These are phyloP conservation scores for Xestia rhomboidea DNA, from an alignment of 2,888 invertebrate species.

Conservation along the genomic window DNA sequence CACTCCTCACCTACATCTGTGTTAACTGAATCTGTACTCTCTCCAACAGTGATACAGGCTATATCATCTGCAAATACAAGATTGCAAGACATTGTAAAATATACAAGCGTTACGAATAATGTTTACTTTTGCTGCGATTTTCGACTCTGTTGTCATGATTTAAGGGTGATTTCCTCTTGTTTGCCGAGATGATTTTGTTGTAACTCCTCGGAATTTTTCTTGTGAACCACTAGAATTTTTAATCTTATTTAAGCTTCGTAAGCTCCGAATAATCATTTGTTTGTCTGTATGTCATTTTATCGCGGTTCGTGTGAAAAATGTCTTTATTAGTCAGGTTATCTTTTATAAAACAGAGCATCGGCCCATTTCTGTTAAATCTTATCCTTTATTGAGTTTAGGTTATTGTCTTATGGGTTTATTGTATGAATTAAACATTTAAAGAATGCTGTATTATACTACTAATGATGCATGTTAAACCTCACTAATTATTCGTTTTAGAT, in stretches of 20 bases:
- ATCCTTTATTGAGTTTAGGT: conserved; percentile 2
- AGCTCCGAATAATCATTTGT: conserved; percentile 63
- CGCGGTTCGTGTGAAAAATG: conserved; percentile 59
- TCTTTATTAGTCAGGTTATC: conserved; percentile 49
- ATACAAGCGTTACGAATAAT: conserved; percentile 74
- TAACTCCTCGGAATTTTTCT: conserved; percentile 65
- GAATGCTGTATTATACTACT: neutral
- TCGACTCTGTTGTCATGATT: conserved; percentile 72
- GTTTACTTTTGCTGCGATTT: conserved; percentile 73
- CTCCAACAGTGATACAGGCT: conserved; percentile 3
- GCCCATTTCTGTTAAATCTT: neutral
- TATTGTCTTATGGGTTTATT: neutral
- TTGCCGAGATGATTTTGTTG: conserved; percentile 67
- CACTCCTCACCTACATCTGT: conserved; percentile 23
- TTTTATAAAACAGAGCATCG: neutral
- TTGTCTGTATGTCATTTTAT: conserved; percentile 62
- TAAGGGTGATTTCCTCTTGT: conserved; percentile 70
- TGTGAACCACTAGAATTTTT: conserved; percentile 68
- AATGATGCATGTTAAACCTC: neutral
- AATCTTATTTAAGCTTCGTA: conserved; percentile 68
- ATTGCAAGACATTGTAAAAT: conserved; percentile 67
- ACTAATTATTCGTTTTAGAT: neutral
- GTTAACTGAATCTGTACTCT: conserved; percentile 53
- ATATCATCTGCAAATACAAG: conserved; percentile 27
- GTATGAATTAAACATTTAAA: neutral